These are phyloP conservation scores for Tiliacea aurago DNA, from an alignment of 2,888 invertebrate genomes.

Conservation along the genomic window DNA sequence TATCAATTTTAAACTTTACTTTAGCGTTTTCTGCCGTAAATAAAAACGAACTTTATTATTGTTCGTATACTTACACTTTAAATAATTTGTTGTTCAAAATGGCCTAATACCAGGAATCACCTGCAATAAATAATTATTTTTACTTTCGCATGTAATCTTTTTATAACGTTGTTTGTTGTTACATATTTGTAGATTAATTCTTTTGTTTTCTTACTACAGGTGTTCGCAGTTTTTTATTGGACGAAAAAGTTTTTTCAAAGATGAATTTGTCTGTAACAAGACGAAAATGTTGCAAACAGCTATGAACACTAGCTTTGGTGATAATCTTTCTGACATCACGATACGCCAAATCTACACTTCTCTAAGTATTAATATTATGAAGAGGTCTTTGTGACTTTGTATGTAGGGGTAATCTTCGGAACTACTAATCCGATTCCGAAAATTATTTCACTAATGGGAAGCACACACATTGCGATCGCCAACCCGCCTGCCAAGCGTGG, in stretches of 20 bases:
- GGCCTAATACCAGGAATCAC: slow-evolving; percentile 7
- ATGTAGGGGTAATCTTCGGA: no score
- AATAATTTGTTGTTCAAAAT: neutral
- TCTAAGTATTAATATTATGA: no score
- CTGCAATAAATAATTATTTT: neutral
- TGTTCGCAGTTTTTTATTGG: neutral
- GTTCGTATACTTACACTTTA: slow-evolving; percentile 21
- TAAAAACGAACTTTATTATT: slow-evolving; percentile 46
- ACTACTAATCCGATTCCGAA: no score
- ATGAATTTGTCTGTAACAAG: neutral
- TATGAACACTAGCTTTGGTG: neutral
- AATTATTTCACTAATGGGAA: no score
- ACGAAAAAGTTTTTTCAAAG: neutral
- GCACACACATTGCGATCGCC: no score
- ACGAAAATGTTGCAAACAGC: no score
- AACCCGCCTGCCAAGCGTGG: no score
- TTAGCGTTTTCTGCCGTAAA: slow-evolving; percentile 49
- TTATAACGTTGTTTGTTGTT: neutral
- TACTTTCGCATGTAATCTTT: neutral
- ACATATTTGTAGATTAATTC: neutral
- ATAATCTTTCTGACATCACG: neutral
- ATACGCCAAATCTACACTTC: neutral
- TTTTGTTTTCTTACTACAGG: neutral
- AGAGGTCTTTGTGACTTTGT: no score
- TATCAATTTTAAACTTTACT: slow-evolving; percentile 50